A percentile compares a stretch with the other conserved stretches of the same genome.
Evolutionary conservation across 2,113 vertebrate species (phyloP).

Genomic region (Microcebus murinus): DNA sequence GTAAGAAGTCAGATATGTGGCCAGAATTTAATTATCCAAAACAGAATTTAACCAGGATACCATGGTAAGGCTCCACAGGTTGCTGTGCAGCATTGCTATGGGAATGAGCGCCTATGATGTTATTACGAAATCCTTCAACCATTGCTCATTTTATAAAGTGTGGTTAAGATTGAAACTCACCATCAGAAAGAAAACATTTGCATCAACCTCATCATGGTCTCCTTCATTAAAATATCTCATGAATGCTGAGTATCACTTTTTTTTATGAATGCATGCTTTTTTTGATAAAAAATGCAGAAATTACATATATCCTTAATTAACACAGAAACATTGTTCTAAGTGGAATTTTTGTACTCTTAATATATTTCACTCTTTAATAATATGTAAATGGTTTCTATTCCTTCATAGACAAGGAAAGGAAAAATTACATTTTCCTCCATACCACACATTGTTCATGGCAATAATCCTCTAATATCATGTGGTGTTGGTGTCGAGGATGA

Average conservation of each 20-base stretch:
- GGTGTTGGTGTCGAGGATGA: neutral
- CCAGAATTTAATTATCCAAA: constrained; percentile 59
- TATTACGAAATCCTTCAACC: neutral
- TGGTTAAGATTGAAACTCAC: neutral
- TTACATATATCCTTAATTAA: neutral
- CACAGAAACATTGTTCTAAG: neutral
- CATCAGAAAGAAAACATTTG: neutral
- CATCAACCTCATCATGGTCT: neutral
- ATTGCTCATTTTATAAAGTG: neutral
- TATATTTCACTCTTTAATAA: neutral
- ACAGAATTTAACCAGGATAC: neutral
- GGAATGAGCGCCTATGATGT: neutral
- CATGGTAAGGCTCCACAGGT: neutral
- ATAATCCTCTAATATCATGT: neutral
- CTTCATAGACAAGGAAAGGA: neutral
- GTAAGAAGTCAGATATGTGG: neutral
- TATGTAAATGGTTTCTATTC: neutral
- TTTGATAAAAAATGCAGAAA: neutral
- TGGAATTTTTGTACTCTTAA: neutral
- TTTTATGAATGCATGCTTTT: neutral
- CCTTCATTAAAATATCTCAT: neutral
- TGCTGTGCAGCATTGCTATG: neutral
- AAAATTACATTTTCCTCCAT: neutral
- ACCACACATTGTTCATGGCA: neutral
- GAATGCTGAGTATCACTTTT: neutral